These are phyloP conservation scores for Molothrus ater DNA, from an alignment of 2,797 vertebrate genomes.

Conservation along the genomic window DNA sequence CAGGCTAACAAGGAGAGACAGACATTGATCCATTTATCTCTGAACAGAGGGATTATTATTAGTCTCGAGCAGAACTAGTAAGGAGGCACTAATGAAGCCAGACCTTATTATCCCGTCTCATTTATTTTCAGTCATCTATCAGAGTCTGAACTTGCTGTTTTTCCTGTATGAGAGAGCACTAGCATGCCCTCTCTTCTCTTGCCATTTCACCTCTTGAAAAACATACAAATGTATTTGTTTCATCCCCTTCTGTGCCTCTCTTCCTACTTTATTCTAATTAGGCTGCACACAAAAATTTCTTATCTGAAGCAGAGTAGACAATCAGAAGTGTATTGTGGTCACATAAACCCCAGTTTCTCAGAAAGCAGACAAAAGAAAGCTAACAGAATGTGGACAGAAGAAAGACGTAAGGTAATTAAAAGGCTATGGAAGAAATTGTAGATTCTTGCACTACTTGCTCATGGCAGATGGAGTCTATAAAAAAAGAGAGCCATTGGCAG, in stretches of 20 bases:
- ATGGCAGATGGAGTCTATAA: slow-evolving; percentile 4
- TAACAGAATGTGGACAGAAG: neutral
- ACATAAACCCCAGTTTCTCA: neutral
- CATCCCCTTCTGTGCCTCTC: neutral
- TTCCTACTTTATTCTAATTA: neutral
- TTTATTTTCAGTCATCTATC: neutral
- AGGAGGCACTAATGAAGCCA: neutral
- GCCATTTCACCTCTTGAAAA: neutral
- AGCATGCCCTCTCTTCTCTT: neutral
- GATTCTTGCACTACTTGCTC: neutral
- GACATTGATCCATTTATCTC: neutral
- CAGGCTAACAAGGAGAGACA: neutral
- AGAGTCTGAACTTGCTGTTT: neutral
- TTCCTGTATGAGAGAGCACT: neutral
- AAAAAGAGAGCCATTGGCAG: neutral
- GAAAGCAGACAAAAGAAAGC: neutral
- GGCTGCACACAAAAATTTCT: neutral
- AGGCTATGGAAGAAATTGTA: neutral
- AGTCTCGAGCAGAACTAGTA: neutral
- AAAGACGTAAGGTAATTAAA: neutral
- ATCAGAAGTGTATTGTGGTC: neutral
- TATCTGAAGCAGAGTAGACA: neutral
- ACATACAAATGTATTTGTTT: neutral
- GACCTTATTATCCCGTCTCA: neutral
- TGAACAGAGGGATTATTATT: neutral